Evolutionary conservation across 2,113 vertebrate species (phyloP).

Genomic region (Xiphorhynchus elegans): DNA sequence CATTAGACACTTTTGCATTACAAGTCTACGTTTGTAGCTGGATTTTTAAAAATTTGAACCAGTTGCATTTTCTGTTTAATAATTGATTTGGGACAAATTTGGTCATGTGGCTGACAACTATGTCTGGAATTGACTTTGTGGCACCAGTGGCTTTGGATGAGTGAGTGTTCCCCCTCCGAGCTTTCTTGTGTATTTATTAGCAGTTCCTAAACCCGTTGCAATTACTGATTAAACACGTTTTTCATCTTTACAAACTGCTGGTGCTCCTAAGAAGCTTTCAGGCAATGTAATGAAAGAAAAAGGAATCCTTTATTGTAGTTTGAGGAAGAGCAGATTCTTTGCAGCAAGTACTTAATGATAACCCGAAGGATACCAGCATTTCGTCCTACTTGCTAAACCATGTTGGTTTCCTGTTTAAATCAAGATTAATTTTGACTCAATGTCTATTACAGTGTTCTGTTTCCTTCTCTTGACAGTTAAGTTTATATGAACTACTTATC

Average conservation of each 20-base stretch:
- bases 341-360: conserved; percentile 34
- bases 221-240: conserved; percentile 56
- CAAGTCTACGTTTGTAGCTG: not conserved
- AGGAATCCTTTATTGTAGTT: conserved; percentile 53
- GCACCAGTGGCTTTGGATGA: not conserved
- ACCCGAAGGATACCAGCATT: not conserved
- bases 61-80: not conserved
- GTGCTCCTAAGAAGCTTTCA: conserved; percentile 68
- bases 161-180: not conserved
- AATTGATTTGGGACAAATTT: not conserved
- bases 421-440: not conserved
- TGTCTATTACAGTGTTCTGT: not conserved
- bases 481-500: not conserved
- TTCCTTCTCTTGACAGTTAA: not conserved
- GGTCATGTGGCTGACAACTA: not conserved
- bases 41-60: not conserved
- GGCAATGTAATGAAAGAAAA: conserved; percentile 57
- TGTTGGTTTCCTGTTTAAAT: conserved; percentile 34
- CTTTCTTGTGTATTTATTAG: conserved; percentile 58
- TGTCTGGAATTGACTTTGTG: not conserved
- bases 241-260: conserved; percentile 59
- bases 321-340: conserved; percentile 20
- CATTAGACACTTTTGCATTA: not conserved
- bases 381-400: not conserved
- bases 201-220: conserved; percentile 56